Base-by-base conservation (phyloP, 2,888 invertebrate genomes). In the Drosophila sordidula region DNA sequence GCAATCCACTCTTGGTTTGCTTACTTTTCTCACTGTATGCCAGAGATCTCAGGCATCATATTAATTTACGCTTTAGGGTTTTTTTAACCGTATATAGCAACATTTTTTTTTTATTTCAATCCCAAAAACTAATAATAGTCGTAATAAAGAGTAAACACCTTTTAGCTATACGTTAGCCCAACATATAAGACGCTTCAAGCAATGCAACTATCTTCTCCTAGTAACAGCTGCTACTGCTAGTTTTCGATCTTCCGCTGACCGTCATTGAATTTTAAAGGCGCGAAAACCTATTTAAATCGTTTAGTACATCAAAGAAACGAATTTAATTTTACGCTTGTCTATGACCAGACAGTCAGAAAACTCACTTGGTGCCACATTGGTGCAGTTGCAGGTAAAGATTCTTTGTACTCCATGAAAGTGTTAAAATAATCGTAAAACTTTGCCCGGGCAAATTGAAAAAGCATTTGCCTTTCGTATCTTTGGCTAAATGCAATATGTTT, bases 261-360 rank as follows among this genome's bases (percentile, higher is more conserved):
- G 58, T 61, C 78, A 83, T 75, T 73, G 61, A 49, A 66, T 69
- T 86, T 85, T 74, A 67, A 73, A 69, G 50, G 54, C 65, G 51
- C 52, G 75, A 82, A 78, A 75, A 75, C 75, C 80, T 78, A 64
- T 81, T 63, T 59, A 80, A 57, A 58, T 59, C 59, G 54, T 49
- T 49, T 49, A 64, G 51, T 51, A 58, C 69, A 72, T 80, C 89
- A 85, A 79, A 87, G 89, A 85, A 86, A 76, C 79, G 66, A 78
- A 88, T 82, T 86, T 81, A 86, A 90, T 91, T 90, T 88, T 85
- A 90, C 90, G 90, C 90, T 88, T 89, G 87, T 90, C 90, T 87
- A 89, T 81, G 84, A 69, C 66, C 70, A 72, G 54, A 36, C 64
- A 22, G 47, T 6, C 47, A 50, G 47, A 50, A 14, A 70, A 22